Percentiles rank a stretch among this genome's conserved stretches.
Evolutionary conservation across 1,140 invertebrate genomes (phyloP).

Genomic region (Nebria ingens): DNA sequence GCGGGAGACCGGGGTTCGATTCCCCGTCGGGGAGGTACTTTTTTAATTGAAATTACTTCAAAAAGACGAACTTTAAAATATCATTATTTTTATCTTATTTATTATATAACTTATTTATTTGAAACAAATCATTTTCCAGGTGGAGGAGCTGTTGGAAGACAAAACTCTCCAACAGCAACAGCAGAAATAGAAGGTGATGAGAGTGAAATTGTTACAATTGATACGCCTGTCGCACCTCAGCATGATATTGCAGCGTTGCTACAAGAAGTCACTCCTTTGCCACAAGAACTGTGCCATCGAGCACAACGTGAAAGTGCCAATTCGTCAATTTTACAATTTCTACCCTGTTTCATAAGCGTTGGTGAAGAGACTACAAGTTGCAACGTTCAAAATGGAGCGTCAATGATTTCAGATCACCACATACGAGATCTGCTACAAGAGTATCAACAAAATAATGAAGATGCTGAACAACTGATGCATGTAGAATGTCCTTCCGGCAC

Average conservation of each 20-base stretch:
- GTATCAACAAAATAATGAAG: slow-evolving; percentile 48
- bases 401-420: slow-evolving; percentile 38
- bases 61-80: no score
- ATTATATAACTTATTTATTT: neutral
- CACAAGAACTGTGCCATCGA: slow-evolving; percentile 34
- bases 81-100: neutral
- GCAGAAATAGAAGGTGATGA: slow-evolving; percentile 62
- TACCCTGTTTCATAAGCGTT: slow-evolving; percentile 47
- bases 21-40: neutral
- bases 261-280: slow-evolving; percentile 42
- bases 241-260: slow-evolving; percentile 50
- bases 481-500: slow-evolving; percentile 25
- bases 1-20: neutral
- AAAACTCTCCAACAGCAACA: slow-evolving; percentile 46
- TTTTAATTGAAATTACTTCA: no score
- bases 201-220: slow-evolving; percentile 54
- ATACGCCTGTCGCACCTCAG: slow-evolving; percentile 53
- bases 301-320: slow-evolving; percentile 14
- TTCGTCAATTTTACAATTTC: slow-evolving; percentile 32
- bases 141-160: slow-evolving; percentile 40
- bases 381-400: slow-evolving; percentile 2
- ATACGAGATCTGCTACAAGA: slow-evolving; percentile 50
- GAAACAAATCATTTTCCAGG: neutral
- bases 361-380: slow-evolving; percentile 40
- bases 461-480: slow-evolving; percentile 22